A percentile compares a stretch with the other conserved stretches of the same genome.
phyloP scores from a whole-genome alignment of 2,888 invertebrate species.

The Acronicta aceris region DNA sequence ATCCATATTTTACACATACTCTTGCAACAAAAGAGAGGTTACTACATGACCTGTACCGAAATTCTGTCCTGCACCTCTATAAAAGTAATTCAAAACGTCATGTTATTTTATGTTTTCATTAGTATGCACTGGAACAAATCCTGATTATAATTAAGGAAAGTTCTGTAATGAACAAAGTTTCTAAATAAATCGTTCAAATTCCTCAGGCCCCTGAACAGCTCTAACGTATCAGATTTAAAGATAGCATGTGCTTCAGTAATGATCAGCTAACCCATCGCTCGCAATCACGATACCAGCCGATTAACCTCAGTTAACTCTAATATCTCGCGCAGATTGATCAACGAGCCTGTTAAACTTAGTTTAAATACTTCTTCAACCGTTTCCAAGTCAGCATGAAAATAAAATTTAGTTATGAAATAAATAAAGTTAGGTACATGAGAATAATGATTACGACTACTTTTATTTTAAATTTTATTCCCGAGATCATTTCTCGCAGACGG shows the following conservation, averaged over 20 bases:
- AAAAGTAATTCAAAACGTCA: too few relatives aligned
- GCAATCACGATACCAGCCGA: constrained; percentile 42
- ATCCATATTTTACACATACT: too few relatives aligned
- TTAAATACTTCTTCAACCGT: constrained; percentile 36
- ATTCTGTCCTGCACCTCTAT: too few relatives aligned
- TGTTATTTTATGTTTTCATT: too few relatives aligned
- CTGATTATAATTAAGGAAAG: neutral
- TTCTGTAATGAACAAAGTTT: neutral
- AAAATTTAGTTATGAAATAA: constrained; percentile 46
- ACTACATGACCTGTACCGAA: too few relatives aligned
- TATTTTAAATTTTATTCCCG: constrained; percentile 34
- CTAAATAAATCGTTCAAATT: neutral
- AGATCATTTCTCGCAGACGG: constrained; percentile 19
- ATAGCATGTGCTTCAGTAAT: constrained; percentile 49
- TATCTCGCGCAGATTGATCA: constrained; percentile 36
- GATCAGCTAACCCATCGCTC: constrained; percentile 17
- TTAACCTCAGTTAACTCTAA: constrained; percentile 38
- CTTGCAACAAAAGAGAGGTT: too few relatives aligned
- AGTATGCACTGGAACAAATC: too few relatives aligned
- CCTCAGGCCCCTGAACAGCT: neutral
- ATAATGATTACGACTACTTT: constrained; percentile 32
- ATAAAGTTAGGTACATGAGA: constrained; percentile 44
- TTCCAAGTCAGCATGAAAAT: constrained; percentile 45
- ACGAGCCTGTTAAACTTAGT: constrained; percentile 31
- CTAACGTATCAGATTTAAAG: constrained; percentile 32